Evolutionary conservation across 2,797 vertebrate genomes (phyloP).

Genomic region (Neosilurus hyrtlii): DNA sequence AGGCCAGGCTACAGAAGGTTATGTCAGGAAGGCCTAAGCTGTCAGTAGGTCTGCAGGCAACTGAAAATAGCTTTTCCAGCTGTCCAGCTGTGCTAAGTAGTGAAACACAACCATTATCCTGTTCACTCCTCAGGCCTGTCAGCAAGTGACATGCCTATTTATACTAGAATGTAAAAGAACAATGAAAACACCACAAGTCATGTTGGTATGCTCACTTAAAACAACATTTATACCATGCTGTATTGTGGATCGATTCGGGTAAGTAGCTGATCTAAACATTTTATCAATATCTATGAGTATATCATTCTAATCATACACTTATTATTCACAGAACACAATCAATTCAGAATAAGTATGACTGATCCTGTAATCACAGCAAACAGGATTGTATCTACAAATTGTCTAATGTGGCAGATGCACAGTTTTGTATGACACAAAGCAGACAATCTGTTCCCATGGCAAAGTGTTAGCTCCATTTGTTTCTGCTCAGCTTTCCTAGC

Average conservation of each 20-base stretch:
- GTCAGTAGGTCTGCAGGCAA: background rate
- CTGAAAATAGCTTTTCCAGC: constrained; percentile 45
- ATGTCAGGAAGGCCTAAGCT: constrained; percentile 31
- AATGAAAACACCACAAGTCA: background rate
- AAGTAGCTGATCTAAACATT: background rate
- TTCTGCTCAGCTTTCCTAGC: constrained; percentile 13
- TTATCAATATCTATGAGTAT: background rate
- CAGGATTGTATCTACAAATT: constrained; percentile 13
- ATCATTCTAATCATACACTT: background rate
- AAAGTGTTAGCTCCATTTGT: constrained; percentile 1
- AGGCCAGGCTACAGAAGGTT: constrained; percentile 30
- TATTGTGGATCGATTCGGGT: background rate
- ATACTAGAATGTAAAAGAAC: constrained; percentile 18
- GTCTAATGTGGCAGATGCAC: constrained; percentile 16
- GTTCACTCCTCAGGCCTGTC: constrained; percentile 36
- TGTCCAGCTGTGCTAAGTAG: constrained; percentile 42
- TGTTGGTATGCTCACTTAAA: background rate
- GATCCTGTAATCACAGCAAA: constrained; percentile 32
- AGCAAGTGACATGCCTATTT: constrained; percentile 48
- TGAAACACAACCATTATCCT: constrained; percentile 30
- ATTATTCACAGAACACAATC: background rate
- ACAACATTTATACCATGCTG: background rate
- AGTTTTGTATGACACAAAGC: constrained; percentile 12
- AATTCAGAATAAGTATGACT: constrained; percentile 26
- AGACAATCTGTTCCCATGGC: constrained; percentile 34